Evolutionary conservation across 1,140 invertebrate species (phyloP).

Genomic region (Caerostris extrusa): DNA sequence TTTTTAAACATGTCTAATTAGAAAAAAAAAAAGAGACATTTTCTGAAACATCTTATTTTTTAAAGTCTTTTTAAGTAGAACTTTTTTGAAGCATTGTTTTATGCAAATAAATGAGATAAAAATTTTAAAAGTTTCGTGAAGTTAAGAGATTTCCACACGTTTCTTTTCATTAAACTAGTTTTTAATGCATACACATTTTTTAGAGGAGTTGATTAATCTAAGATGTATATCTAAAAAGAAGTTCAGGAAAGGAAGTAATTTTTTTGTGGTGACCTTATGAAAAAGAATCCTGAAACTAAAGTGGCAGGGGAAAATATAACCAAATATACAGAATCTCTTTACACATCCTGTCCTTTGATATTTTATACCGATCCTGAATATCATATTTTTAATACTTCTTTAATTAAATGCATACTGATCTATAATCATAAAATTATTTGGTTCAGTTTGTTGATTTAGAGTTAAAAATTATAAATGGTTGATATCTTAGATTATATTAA

Average conservation of each 20-base stretch:
- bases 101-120: not conserved
- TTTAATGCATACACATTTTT: not conserved
- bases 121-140: not conserved
- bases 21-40: not conserved
- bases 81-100: not conserved
- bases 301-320: not conserved
- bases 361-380: too few species aligned
- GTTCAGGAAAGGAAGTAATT: not conserved
- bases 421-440: too few species aligned
- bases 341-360: too few species aligned
- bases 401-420: too few species aligned
- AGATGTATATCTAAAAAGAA: not conserved
- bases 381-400: too few species aligned
- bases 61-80: not conserved
- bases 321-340: not conserved
- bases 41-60: not conserved
- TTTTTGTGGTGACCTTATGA: not conserved
- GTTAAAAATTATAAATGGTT: too few species aligned
- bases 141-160: not conserved
- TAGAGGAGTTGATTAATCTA: not conserved
- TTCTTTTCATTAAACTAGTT: not conserved
- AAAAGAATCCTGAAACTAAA: not conserved
- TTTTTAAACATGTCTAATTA: not conserved
- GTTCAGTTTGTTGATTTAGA: too few species aligned
- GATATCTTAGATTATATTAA: too few species aligned